These are phyloP conservation scores for Catharus bicknelli DNA, from an alignment of 2,113 vertebrate genomes.

Conservation along the genomic window DNA sequence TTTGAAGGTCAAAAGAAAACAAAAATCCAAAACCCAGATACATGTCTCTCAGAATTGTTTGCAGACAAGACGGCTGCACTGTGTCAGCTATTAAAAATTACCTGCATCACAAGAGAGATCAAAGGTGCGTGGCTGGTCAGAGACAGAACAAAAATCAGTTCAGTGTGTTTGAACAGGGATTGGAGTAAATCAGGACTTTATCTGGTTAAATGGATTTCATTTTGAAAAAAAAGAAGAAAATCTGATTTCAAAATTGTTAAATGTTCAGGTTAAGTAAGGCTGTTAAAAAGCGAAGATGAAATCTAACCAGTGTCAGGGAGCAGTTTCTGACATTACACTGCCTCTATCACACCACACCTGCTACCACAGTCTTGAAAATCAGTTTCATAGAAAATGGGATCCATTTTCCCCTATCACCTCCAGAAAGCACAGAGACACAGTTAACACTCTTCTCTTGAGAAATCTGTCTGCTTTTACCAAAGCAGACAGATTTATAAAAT, in stretches of 20 bases:
- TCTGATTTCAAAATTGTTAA: neutral
- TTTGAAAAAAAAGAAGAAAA: neutral
- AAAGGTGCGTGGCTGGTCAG: neutral
- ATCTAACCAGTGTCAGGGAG: neutral
- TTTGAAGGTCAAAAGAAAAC: constrained; percentile 12
- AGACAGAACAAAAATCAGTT: neutral
- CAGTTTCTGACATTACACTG: neutral
- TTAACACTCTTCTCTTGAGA: neutral
- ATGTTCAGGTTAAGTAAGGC: neutral
- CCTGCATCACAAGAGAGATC: neutral
- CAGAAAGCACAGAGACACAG: neutral
- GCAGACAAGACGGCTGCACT: neutral
- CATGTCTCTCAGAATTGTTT: neutral
- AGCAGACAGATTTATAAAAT: neutral
- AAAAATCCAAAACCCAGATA: constrained; percentile 9
- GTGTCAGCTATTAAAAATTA: constrained; percentile 28
- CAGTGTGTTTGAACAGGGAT: neutral
- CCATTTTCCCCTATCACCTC: neutral
- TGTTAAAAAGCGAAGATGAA: neutral
- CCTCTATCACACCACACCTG: neutral
- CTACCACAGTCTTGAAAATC: neutral
- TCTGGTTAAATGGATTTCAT: neutral
- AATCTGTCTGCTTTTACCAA: neutral
- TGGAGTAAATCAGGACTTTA: neutral
- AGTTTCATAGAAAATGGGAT: neutral